These are phyloP conservation scores for Myocastor coypus DNA, from an alignment of 2,113 vertebrate species.

Conservation along the genomic window DNA sequence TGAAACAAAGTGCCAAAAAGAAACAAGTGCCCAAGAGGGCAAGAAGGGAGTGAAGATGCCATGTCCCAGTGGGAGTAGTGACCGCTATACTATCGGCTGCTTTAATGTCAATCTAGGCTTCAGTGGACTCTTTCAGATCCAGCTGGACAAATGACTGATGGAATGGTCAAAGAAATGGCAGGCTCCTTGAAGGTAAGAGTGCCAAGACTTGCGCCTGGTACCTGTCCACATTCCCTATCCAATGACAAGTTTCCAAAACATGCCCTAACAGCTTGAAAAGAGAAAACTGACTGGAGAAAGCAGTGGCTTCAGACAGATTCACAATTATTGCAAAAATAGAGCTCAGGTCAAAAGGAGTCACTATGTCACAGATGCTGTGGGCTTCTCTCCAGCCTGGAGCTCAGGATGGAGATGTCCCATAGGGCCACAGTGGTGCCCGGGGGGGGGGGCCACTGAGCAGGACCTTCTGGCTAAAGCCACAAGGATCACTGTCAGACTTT, in stretches of 20 bases:
- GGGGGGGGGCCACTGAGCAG: not conserved
- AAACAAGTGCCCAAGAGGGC: not conserved
- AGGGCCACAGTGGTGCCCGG: constrained; percentile 21
- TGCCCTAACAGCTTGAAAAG: not conserved
- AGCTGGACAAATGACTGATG: not conserved
- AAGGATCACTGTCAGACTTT: constrained; percentile 22
- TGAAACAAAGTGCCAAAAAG: not conserved
- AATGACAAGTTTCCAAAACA: constrained; percentile 20
- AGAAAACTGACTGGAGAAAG: constrained; percentile 44
- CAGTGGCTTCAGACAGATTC: constrained; percentile 49
- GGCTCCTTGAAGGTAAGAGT: not conserved
- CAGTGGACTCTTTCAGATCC: constrained; percentile 7
- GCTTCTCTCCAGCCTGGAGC: constrained; percentile 35
- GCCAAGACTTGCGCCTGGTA: not conserved
- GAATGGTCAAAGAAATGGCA: constrained; percentile 43
- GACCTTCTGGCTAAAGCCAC: constrained; percentile 51
- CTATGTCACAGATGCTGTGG: constrained; percentile 34
- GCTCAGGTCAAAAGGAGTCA: constrained; percentile 42
- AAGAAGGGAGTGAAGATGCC: not conserved
- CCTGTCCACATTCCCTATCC: not conserved
- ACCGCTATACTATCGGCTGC: not conserved
- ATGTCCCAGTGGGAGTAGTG: not conserved
- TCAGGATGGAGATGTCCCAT: constrained; percentile 20
- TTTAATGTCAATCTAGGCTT: constrained; percentile 26
- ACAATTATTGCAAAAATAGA: constrained; percentile 36